Conservation (phyloP, 2,888 invertebrate species). For the Brachypterus glaber region DNA sequence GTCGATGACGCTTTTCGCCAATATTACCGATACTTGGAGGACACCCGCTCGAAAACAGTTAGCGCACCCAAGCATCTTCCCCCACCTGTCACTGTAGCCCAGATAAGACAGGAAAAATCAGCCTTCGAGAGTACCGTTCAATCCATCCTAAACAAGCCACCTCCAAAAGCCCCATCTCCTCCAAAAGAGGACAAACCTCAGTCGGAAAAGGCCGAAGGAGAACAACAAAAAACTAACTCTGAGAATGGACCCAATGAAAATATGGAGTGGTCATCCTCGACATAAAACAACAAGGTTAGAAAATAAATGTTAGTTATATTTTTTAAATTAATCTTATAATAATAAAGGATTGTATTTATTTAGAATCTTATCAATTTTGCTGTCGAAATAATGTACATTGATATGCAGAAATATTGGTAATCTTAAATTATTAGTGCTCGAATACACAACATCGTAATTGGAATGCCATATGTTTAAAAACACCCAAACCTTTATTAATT, state of each 20-base stretch:
- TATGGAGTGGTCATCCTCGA: conserved; percentile 25
- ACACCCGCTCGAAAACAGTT: conserved; percentile 56
- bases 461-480: too few species aligned
- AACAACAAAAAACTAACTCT: conserved; percentile 17
- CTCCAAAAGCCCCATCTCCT: conserved; percentile 67
- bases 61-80: conserved; percentile 58
- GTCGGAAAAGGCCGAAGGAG: conserved; percentile 17
- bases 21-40: conserved; percentile 75
- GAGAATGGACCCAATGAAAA: conserved; percentile 21
- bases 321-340: not conserved
- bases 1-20: conserved; percentile 59
- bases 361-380: too few species aligned
- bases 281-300: too few species aligned
- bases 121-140: conserved; percentile 52
- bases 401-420: too few species aligned
- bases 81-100: conserved; percentile 67
- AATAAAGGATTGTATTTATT: too few species aligned
- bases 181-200: conserved; percentile 43
- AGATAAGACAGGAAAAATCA: conserved; percentile 71
- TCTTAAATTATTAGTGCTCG: too few species aligned
- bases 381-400: too few species aligned
- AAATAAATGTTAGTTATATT: conserved; percentile 1
- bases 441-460: too few species aligned
- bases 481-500: too few species aligned
- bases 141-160: conserved; percentile 82